Evolutionary conservation across 1,140 invertebrate species (phyloP), one percentile per base, ranked within the genome.

Genomic region (Solenopsis fugax): DNA sequence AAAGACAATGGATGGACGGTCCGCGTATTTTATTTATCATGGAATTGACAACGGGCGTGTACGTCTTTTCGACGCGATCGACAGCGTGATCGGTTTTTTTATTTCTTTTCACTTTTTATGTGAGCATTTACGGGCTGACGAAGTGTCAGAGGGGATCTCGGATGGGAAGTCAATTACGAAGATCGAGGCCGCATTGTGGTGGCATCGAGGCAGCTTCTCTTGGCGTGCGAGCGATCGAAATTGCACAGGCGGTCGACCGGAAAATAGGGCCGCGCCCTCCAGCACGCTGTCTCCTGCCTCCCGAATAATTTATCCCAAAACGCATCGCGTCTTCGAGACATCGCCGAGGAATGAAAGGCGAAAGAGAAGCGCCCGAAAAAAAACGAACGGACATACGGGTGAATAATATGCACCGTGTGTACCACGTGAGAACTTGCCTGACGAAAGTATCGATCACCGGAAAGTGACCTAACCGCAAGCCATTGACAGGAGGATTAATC

Each of bases 291-390:
- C 85, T 88, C 64, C 80, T 86, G 85, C 86, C 82, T 88, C 77
- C 72, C 84, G 87, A 90, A 90, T 88, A 90, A 90, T 86, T 86
- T 86, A 86, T 88, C 67, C 73, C 64, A 78, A 73, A 88, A 72
- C 75, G 81, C 86, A 54, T 67, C 76, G 84, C 84, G 85, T 81
- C 76, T 86, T 72, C 48, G 48, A 29, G 37, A n/a, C 48, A 71
- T 71, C 62, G n/a, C 56, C 78, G 24, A 52, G 48, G 21, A 24
- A 16, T 6, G 18, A 29, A 13, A 0, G 45, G 24, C 9, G 10
- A 78, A n/a, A 52, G 29, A 69, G 48, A 21, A 37, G 16, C 4
- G n/a, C 2, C 18, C 45, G 9, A 54, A 80, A 69, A 69, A 67
- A 54, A n/a, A 4, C 12, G n/a, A 7, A 45, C 4, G 24, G n/a